A percentile compares a stretch with the other conserved stretches of the same genome.
phyloP scores from a whole-genome alignment of 2,113 vertebrate species.

The Nematolebias whitei region DNA sequence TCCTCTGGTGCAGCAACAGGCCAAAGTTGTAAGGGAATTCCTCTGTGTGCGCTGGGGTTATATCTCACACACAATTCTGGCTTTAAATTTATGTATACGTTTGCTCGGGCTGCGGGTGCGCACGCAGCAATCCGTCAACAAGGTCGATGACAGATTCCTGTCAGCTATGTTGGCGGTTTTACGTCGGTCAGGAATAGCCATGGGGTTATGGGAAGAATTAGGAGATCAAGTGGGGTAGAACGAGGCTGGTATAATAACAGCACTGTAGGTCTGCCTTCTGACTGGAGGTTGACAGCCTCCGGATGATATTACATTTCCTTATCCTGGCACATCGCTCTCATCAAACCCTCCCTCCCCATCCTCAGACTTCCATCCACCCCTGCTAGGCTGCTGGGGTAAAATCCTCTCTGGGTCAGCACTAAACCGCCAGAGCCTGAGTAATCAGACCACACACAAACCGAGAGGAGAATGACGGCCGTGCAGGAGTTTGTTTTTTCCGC shows the following conservation, averaged over 20 bases:
- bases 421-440: constrained; percentile 58
- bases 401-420: constrained; percentile 57
- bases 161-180: constrained; percentile 49
- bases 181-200: constrained; percentile 56
- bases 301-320: constrained; percentile 59
- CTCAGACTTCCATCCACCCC: constrained; percentile 17
- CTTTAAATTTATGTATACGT: constrained; percentile 11
- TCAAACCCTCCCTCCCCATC: constrained; percentile 8
- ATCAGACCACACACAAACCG: constrained; percentile 67
- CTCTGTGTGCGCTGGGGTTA: constrained; percentile 18
- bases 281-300: constrained; percentile 52
- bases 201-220: constrained; percentile 46
- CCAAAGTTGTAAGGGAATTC: constrained; percentile 48
- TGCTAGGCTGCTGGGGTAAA: constrained; percentile 14
- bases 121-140: constrained; percentile 24
- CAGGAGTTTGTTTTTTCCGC: constrained; percentile 27
- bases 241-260: constrained; percentile 31
- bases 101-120: constrained; percentile 9
- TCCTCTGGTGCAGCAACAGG: constrained; percentile 38
- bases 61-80: constrained; percentile 1
- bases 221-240: constrained; percentile 33
- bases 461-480: constrained; percentile 26
- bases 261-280: constrained; percentile 31
- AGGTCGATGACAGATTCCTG: constrained; percentile 36
- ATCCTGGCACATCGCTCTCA: constrained; percentile 49